Base-by-base conservation (phyloP, 1,140 invertebrate genomes). In the Varroa destructor region DNA sequence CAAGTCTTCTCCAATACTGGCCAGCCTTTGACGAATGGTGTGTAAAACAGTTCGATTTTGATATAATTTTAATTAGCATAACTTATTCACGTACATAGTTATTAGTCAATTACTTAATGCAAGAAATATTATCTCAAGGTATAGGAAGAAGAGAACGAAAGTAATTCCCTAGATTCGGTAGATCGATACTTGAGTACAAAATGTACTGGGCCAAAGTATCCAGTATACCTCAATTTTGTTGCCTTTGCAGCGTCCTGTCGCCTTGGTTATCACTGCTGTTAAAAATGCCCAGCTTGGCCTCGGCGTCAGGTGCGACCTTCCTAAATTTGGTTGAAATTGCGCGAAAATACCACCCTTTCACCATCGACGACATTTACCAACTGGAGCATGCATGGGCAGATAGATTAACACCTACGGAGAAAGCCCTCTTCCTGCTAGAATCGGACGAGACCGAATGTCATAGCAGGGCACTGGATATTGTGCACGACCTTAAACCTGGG, bases 351-450 rank as follows among this genome's bases (percentile, higher is more conserved):
- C 36, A 12, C 37, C 40, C 12, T 14, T 37, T 67, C 14, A 67
- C 61, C 1, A 5, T 67, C 12, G 61, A 67, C 12, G 61, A 67
- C 3, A 43, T 14, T 37, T 43, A 12, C 12, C 12, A 12, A 46
- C 12, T 67, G 10, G 14, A 43, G 61, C 40, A 67, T 36, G 40
- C 61, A 37, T 67, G 61, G 61, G 1, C 61, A 14, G 40, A 40
- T 1, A 1, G 14, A 46, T 43, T 67, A 2, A 67, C 37, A 2
- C 36, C 14, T 46, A 12, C 40, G 37, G 61, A 67, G 14, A 40
- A 37, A n/a, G 12, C 37, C 10, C 37, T 67, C 40, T 67, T 67
- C 61, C 37, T 67, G 61, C 61, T 67, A 12, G 61, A 67, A 37
- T 43, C 40, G 2, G 12, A 67, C 46, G 40, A 67, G 12, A 12